phyloP scores from a whole-genome alignment of 1,140 invertebrate species.

The Ephestia elutella region DNA sequence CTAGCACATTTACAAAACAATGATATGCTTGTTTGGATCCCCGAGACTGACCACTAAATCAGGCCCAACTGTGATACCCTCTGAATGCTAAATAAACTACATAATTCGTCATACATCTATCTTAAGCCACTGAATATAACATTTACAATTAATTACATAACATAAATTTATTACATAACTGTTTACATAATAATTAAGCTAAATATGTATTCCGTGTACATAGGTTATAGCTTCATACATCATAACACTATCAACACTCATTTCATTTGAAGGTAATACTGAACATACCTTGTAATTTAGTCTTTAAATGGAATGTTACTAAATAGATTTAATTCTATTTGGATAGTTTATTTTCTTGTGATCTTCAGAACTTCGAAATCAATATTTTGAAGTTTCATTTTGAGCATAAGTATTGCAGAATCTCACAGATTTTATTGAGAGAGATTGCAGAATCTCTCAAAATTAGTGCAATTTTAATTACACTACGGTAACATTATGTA shows the following conservation, averaged over 20 bases:
- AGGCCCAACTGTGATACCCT: conserved; percentile 19
- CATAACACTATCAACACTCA: conserved; percentile 18
- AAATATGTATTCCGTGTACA: conserved; percentile 16
- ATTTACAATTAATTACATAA: conserved; percentile 49
- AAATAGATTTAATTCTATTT: not conserved
- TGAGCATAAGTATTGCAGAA: conserved; percentile 3
- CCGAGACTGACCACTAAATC: conserved; percentile 10
- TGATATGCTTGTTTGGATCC: conserved; percentile 48
- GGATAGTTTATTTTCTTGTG: conserved; percentile 19
- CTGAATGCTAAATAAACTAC: conserved; percentile 28
- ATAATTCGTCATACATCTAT: conserved; percentile 43
- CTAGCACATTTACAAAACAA: conserved; percentile 40
- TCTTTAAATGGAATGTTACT: not conserved
- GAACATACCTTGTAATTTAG: conserved; percentile 12
- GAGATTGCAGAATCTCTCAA: conserved; percentile 1
- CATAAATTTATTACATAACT: conserved; percentile 39
- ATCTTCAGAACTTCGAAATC: conserved; percentile 23
- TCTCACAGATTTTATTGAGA: no score
- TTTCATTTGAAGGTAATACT: conserved; percentile 23
- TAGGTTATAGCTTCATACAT: conserved; percentile 5
- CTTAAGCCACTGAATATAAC: conserved; percentile 50
- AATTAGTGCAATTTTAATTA: conserved; percentile 20
- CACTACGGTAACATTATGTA: conserved; percentile 41
- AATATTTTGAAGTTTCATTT: not conserved
- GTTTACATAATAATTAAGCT: conserved; percentile 23